Evolutionary conservation across 2,888 invertebrate genomes (phyloP).

Genomic region (Leucania comma): DNA sequence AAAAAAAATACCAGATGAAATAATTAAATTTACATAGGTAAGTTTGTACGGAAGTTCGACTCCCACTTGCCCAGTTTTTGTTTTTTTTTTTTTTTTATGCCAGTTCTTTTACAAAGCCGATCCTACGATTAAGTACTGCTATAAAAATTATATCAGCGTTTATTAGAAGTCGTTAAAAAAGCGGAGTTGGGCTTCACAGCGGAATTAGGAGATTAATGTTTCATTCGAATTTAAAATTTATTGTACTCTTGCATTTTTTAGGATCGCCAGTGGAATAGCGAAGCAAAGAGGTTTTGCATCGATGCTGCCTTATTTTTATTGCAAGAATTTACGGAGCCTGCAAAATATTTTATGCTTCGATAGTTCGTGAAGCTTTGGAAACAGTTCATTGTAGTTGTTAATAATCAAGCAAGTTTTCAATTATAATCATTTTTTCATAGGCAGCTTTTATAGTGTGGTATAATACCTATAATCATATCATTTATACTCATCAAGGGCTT

Average conservation of each 20-base stretch:
- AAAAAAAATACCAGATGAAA: too few relatives aligned
- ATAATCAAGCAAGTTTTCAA: too few relatives aligned
- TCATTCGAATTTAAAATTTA: slow-evolving; percentile 50
- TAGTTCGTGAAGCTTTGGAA: not conserved
- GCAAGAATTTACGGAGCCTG: not conserved
- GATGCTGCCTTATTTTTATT: not conserved
- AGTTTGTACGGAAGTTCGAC: too few relatives aligned
- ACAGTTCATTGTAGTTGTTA: not conserved
- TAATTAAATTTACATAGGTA: too few relatives aligned
- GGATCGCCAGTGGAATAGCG: not conserved
- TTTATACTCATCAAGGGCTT: too few relatives aligned
- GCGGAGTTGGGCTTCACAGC: not conserved
- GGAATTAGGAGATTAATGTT: slow-evolving; percentile 44
- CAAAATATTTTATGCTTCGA: not conserved
- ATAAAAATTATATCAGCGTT: slow-evolving; percentile 57
- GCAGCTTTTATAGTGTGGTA: too few relatives aligned
- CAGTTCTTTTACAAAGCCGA: slow-evolving; percentile 22
- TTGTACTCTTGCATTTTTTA: slow-evolving; percentile 26
- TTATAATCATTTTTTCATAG: too few relatives aligned
- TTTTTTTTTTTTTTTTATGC: slow-evolving; percentile 20
- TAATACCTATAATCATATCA: too few relatives aligned
- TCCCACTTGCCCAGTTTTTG: not conserved
- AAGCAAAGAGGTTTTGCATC: not conserved
- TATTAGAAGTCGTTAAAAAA: slow-evolving; percentile 51
- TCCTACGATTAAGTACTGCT: slow-evolving; percentile 44